A percentile compares a stretch with the other conserved stretches of the same genome.
Evolutionary conservation across 2,113 vertebrate species (phyloP).

Genomic region (Notothenia coriiceps): DNA sequence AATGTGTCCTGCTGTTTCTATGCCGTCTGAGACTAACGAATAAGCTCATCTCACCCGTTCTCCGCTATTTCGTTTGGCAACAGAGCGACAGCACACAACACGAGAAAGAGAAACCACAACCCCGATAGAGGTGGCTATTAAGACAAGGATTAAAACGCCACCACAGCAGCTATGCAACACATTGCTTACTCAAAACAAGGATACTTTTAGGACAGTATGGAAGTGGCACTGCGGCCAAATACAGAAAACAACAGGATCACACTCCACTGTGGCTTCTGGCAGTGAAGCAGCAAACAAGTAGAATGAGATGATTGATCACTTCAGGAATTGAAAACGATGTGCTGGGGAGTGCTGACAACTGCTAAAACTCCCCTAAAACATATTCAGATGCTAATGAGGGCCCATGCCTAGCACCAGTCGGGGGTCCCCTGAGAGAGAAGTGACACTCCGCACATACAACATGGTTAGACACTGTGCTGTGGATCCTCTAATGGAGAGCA

Average conservation of each 20-base stretch:
- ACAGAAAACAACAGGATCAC: slow-evolving; percentile 46
- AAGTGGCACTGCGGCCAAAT: slow-evolving; percentile 45
- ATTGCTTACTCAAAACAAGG: slow-evolving; percentile 10
- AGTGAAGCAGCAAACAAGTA: slow-evolving; percentile 63
- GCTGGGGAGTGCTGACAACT: slow-evolving; percentile 66
- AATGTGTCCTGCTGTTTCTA: no score
- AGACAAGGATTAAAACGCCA: no score
- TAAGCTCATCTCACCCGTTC: no score
- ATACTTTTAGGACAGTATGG: slow-evolving; percentile 17
- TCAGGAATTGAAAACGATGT: slow-evolving; percentile 70
- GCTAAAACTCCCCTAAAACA: slow-evolving; percentile 66
- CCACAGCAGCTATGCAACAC: no score
- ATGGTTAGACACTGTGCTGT: slow-evolving; percentile 48
- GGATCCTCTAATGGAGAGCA: slow-evolving; percentile 23
- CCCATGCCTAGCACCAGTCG: slow-evolving; percentile 43
- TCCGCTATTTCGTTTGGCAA: no score
- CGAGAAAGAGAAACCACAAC: no score
- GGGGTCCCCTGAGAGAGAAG: slow-evolving; percentile 53
- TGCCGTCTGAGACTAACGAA: no score
- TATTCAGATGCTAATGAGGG: slow-evolving; percentile 69
- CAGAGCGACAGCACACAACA: no score
- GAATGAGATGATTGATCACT: slow-evolving; percentile 77
- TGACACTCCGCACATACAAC: slow-evolving; percentile 66
- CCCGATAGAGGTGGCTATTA: no score
- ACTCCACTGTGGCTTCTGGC: slow-evolving; percentile 57